Evolutionary conservation across 1,140 invertebrate genomes (phyloP), one percentile per base, ranked within the genome.

Genomic region (Drosophila subobscura): DNA sequence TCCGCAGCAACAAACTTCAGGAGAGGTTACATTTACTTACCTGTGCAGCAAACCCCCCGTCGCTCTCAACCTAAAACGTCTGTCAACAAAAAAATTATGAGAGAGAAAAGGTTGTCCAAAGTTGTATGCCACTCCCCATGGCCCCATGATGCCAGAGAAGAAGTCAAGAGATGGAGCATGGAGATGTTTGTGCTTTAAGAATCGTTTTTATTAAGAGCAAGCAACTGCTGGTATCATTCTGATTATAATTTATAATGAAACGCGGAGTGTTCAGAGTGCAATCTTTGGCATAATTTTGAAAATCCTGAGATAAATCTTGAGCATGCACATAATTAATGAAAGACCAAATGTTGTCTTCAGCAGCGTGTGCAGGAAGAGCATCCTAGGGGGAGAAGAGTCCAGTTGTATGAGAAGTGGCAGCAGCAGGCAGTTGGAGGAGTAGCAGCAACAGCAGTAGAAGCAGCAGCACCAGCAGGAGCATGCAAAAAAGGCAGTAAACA

Each of bases 301-400:
- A 76, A 90, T 57, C 60, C 74, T 73, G 33, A 91, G 74, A 89
- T 91, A 91, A 85, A 90, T 63, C 68, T 77, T 86, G 63, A 91
- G 65, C 60, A 91, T 81, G 80, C 86, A 91, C 79, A 90, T 90
- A 90, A 91, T 91, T 81, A 91, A 77, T 76, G 90, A 81, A 65
- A 91, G 53, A 70, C 90, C 90, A 68, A 91, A 83, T 70, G 90
- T 85, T 65, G 89, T 79, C 86, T 91, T 91, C 49, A 91, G 66
- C 71, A 91, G 70, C 49, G 88, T 88, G 71, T 91, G 90, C 66
- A 90, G 54, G 53, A 90, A 41, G 42, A 81, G 65, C 72, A 91
- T 81, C 73, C 90, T 91, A 50, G 42, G 53, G 40, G n/a, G 10
- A 4, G 45, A 7, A 46, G 20, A 56, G 45, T 75, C 70, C 71